A percentile compares a stretch with the other conserved stretches of the same genome.
Conservation (phyloP, 2,888 invertebrate genomes). For the Acronicta aceris region DNA sequence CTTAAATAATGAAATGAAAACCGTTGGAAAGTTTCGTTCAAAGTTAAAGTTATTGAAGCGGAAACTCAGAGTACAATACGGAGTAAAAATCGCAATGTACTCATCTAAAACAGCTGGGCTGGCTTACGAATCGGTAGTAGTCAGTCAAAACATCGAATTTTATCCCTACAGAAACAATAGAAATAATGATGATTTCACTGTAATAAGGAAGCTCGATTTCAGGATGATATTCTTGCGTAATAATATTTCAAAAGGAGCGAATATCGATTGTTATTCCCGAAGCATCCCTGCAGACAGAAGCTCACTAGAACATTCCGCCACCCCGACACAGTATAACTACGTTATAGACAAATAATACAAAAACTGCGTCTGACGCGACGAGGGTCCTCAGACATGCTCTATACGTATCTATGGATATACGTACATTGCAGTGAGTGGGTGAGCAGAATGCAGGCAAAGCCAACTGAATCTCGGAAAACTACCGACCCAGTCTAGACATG, state of each 20-base stretch:
- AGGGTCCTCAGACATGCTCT: slow-evolving; percentile 83
- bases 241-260: slow-evolving; percentile 27
- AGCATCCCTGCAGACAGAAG: slow-evolving; percentile 74
- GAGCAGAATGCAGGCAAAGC: slow-evolving; percentile 87
- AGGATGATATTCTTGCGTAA: slow-evolving; percentile 2
- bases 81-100: neutral
- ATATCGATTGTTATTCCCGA: slow-evolving; percentile 65
- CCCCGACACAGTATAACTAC: slow-evolving; percentile 63
- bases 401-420: slow-evolving; percentile 71
- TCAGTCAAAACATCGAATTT: too few relatives aligned
- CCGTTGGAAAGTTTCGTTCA: neutral
- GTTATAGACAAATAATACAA: slow-evolving; percentile 77
- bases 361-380: slow-evolving; percentile 80
- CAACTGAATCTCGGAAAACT: slow-evolving; percentile 89
- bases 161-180: too few relatives aligned
- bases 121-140: too few relatives aligned
- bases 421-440: slow-evolving; percentile 86
- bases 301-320: slow-evolving; percentile 64
- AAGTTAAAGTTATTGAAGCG: neutral
- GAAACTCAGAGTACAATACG: neutral
- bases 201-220: neutral
- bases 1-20: neutral
- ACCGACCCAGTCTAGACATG: slow-evolving; percentile 90
- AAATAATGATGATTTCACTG: neutral
- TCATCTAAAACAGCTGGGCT: too few relatives aligned